Percentiles rank a stretch among this genome's conserved stretches.
Conservation (phyloP, 1,140 invertebrate genomes). For the Hesperophylax magnus region DNA sequence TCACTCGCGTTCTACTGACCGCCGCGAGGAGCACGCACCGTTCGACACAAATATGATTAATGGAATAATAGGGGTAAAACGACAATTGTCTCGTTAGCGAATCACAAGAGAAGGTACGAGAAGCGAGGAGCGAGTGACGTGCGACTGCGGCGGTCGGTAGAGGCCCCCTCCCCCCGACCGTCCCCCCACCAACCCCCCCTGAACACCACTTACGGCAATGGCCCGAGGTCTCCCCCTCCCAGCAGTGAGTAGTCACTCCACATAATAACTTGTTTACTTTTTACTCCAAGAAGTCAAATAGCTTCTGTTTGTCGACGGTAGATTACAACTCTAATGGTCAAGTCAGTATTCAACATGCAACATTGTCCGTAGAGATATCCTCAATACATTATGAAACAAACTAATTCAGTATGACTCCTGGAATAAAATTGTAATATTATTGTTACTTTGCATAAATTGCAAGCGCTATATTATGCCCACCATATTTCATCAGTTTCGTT, state of each 20-base stretch:
- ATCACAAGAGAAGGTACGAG: constrained; percentile 5
- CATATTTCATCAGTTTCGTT: too few relatives aligned
- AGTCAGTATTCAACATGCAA: not conserved
- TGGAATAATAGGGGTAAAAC: constrained; percentile 47
- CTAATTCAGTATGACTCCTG: too few relatives aligned
- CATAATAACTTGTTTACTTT: constrained; percentile 25
- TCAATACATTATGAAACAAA: too few relatives aligned
- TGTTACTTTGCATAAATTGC: too few relatives aligned
- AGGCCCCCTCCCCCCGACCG: not conserved
- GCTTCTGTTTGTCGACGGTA: constrained; percentile 9
- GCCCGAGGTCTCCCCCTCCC: not conserved
- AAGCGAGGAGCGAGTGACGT: constrained; percentile 27
- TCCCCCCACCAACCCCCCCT: not conserved
- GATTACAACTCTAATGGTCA: not conserved
- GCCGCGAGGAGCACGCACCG: not conserved
- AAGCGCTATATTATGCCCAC: too few relatives aligned
- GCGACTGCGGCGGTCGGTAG: not conserved
- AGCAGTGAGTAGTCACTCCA: not conserved
- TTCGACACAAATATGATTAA: constrained; percentile 55
- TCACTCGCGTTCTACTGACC: constrained; percentile 47
- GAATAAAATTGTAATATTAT: too few relatives aligned
- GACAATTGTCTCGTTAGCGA: constrained; percentile 51
- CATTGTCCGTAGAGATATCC: too few relatives aligned
- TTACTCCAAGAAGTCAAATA: constrained; percentile 19
- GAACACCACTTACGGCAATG: not conserved